Evolutionary conservation across 2,113 vertebrate genomes (phyloP).

Genomic region (Zootoca vivipara): DNA sequence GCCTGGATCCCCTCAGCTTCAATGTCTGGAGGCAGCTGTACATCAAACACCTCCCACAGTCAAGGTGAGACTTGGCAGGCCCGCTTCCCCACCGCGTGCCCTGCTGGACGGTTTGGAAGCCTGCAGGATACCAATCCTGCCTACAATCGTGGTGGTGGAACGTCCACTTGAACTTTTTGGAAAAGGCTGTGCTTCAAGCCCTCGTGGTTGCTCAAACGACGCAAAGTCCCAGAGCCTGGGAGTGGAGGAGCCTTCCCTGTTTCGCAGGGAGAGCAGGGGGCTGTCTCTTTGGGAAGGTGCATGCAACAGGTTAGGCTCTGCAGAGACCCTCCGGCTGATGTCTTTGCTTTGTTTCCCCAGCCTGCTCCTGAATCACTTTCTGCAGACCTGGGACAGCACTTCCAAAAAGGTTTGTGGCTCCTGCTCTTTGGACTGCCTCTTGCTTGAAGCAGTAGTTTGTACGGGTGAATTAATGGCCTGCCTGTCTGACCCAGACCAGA

Average conservation of each 20-base stretch:
- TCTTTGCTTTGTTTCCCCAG: constrained; percentile 61
- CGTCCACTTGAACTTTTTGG: no score
- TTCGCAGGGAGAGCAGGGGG: background rate
- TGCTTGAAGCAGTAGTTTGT: no score
- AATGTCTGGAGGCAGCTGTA: constrained; percentile 95
- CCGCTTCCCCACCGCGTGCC: background rate
- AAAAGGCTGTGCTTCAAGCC: no score
- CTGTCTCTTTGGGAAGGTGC: background rate
- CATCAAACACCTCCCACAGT: constrained; percentile 91
- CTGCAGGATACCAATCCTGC: background rate
- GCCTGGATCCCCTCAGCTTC: constrained; percentile 85
- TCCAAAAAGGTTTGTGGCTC: constrained; percentile 82
- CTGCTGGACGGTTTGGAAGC: no score
- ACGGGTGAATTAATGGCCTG: background rate
- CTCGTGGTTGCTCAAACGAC: no score
- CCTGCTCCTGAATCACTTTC: constrained; percentile 87
- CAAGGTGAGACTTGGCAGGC: constrained; percentile 77
- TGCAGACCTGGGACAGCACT: constrained; percentile 82
- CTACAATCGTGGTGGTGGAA: background rate
- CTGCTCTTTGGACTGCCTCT: rapidly evolving
- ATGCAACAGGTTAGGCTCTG: no score
- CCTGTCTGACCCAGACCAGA: background rate
- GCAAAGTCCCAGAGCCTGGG: background rate
- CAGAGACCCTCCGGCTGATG: background rate
- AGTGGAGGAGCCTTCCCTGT: background rate